These are phyloP conservation scores for Chloroceryle aenea DNA, from an alignment of 2,113 vertebrate genomes.

Conservation along the genomic window DNA sequence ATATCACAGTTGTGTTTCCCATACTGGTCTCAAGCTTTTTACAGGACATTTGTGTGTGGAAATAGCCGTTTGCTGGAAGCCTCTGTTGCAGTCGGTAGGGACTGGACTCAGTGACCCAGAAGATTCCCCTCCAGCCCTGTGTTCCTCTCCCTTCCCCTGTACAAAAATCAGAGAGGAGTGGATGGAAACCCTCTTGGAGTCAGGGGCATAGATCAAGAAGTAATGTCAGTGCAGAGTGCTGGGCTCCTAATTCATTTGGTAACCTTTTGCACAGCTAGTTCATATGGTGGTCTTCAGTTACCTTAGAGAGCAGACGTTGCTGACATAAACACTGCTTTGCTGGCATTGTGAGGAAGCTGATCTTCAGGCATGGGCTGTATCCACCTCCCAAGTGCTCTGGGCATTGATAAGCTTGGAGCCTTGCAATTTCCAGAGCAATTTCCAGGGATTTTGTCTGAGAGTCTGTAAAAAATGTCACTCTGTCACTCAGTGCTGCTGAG, in stretches of 20 bases:
- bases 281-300: background rate
- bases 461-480: background rate
- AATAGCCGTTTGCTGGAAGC: background rate
- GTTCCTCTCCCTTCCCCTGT: background rate
- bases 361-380: background rate
- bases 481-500: background rate
- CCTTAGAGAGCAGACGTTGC: background rate
- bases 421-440: background rate
- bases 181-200: background rate
- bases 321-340: background rate
- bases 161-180: background rate
- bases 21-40: background rate
- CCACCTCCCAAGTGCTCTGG: background rate
- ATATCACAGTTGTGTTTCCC: rapidly evolving
- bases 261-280: background rate
- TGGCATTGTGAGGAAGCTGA: background rate
- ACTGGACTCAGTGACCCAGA: background rate
- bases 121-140: background rate
- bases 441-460: background rate
- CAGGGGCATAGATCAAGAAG: background rate
- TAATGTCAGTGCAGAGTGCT: background rate
- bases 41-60: background rate
- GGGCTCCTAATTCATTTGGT: background rate
- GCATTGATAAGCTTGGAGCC: background rate
- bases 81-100: background rate